Base-by-base conservation (phyloP, 2,888 invertebrate species). In the Drosophila atripex region DNA sequence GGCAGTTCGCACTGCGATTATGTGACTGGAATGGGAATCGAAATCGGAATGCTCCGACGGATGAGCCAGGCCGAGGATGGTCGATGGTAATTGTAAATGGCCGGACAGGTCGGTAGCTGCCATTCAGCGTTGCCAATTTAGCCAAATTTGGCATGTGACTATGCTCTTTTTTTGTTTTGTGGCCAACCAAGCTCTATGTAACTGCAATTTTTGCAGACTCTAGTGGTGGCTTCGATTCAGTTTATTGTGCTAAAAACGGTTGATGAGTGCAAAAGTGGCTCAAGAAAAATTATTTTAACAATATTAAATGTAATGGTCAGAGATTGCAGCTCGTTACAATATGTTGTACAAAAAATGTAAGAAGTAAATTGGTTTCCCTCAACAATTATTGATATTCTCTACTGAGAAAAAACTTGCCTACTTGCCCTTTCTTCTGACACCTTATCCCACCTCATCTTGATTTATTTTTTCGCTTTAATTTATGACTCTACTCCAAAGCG, bases 11-110 rank as follows among this genome's bases (percentile, higher is more conserved):
- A 55, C 49, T 50, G 35, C 35, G 71, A 68, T 63, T 74, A 79
- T 84, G 83, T 84, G 83, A 87, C 79, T 64, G 45, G 72, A 64
- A 66, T 66, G 23, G 47, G 23, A 51, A 30, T 38, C 58, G 39
- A 30, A 54, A 64, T 55, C 28, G 52, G 39, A 70, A 49, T 58
- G 70, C 38, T 38, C 11, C 51, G 32, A 38, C 18, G 39, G 50
- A 51, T 47, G 65, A 50, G 56, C 55, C 28, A 9, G 28, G 28
- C 28, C 39, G 35, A 25, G 25, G 69, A 50, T 49, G 68, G 47
- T 21, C 49, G 66, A 65, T 65, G 64, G 64, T 65, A 65, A 65
- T 65, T 66, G 64, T 65, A 64, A 64, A 64, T 65, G 64, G 64
- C 54, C 45, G 65, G 64, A 65, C 65, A 65, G 64, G n/a, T 69